Evolutionary conservation across 2,113 vertebrate genomes (phyloP).

Genomic region (Atlantisia rogersi): DNA sequence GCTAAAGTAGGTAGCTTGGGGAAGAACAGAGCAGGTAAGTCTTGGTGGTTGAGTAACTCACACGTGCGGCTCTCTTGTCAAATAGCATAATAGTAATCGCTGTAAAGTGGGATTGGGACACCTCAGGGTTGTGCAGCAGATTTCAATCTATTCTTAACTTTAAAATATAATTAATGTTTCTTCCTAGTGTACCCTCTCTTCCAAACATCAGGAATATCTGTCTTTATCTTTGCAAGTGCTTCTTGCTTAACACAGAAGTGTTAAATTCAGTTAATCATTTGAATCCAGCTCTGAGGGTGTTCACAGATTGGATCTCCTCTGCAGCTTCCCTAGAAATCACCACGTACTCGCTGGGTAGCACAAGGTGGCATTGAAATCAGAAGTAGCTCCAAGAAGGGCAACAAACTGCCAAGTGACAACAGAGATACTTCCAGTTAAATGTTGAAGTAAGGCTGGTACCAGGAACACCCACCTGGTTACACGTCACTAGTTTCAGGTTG

Average conservation of each 20-base stretch:
- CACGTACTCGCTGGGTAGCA: not conserved
- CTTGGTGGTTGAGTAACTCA: not conserved
- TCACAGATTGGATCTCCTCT: not conserved
- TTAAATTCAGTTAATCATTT: not conserved
- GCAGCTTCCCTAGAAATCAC: not conserved
- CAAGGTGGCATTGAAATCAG: not conserved
- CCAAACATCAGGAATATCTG: not conserved
- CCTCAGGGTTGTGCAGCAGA: not conserved
- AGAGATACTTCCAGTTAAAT: not conserved
- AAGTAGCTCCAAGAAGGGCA: not conserved
- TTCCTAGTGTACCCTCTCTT: not conserved
- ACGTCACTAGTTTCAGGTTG: not conserved
- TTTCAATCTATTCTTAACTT: not conserved
- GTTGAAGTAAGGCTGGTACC: not conserved
- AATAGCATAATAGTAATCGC: not conserved
- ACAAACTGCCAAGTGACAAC: not conserved
- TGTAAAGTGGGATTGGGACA: not conserved
- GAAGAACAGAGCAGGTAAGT: not conserved
- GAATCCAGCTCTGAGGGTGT: not conserved
- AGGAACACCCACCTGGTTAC: accelerated
- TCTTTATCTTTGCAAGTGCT: not conserved
- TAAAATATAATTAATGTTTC: not conserved
- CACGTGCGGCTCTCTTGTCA: not conserved
- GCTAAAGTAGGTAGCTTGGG: not conserved
- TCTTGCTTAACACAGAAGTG: not conserved